Evolutionary conservation across 2,797 vertebrate species (phyloP), one percentile per base, ranked within the genome.

Genomic region (Selene dorsalis): DNA sequence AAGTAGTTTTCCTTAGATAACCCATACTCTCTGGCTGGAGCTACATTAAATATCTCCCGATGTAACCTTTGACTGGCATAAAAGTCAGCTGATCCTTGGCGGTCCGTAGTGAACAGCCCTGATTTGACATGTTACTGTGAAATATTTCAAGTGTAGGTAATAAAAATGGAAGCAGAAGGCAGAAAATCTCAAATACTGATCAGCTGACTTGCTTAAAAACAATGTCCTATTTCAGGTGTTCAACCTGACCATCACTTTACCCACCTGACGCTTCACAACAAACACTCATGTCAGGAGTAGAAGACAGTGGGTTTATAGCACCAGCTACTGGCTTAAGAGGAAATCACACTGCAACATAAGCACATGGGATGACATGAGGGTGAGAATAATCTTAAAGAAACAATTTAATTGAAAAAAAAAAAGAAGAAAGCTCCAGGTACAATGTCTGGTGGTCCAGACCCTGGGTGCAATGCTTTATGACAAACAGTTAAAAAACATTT

Each of bases 401-500:
- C 0, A 1, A 24, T 87, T 92, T 92, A 76, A 86, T 91, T 61
- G 75, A 62, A 0, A 53, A 84, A 94, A 96, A 69, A 82, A 82
- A 75, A 60, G 0, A 53, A 82, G 77, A 84, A 94, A 96, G 96
- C 97, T 88, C 97, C 97, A 97, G 97, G 96, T 97, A 95, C 95
- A 95, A 94, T 97, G 96, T 97, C 97, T 96, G 96, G 88, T 56
- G 73, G 69, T 78, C 85, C 96, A 97, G 96, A 97, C 95, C 76
- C 97, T 97, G 97, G 96, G 97, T 98, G 96, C 96, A 97, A 97
- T 96, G 97, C 96, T 96, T 95, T 57, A 67, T 48, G 50, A 88
- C 56, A 87, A 68, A 83, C 52, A 80, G 30, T 45, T 57, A 20
- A 56, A 35, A 63, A 48, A 32, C 17, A 30, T 7, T 24, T 45